Evolutionary conservation across 2,888 invertebrate genomes (phyloP), one percentile per base, ranked within the genome.

Genomic region (Anticlea derivata): DNA sequence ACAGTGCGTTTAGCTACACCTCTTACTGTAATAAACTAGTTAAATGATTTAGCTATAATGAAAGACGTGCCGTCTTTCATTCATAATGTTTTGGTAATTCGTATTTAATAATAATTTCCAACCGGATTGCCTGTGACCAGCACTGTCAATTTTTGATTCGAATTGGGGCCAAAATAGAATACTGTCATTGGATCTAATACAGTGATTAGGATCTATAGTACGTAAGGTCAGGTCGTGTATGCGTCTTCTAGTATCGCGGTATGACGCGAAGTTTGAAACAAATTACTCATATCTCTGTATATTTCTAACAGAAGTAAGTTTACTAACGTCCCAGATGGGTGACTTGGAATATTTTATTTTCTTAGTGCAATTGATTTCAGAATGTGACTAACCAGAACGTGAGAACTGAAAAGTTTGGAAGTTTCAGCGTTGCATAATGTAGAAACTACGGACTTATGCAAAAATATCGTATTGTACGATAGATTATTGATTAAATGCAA

Each of bases 371-470:
- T 38, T 1, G 38, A 12, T 26, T 38, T 38, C 3, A 38, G 5
- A 1, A 38, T 17, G 17, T 38, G 26, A 8, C 17, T 31, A 17
- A 31, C 31, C 1, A 31, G 2, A 7, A 23, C 23, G 7, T 35
- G 23, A 1, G 4, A 3, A 7, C 23, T 23, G 1, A 35, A 5
- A 2, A 2, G 2, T 35, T 41, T 27, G 7, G 48, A 39, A 0
- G 4, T 8, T n/a, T 51, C 27, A 6, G 27, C 6, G 11, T 53
- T 48, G 35, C 56, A 58, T 0, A 60, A n/a, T 0, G 57, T 57
- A 5, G 57, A 41, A 0, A 62, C 30, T 5, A 55, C 60, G n/a
- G 58, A 62, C 33, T 62, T 62, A 5, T 62, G 50, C 1, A 63
- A 5, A 1, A 58, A 5, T n/a, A 58, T 58, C 1, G 60, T 55